Evolutionary conservation across 2,888 invertebrate species (phyloP).

Genomic region (Dryadula phaetusa): DNA sequence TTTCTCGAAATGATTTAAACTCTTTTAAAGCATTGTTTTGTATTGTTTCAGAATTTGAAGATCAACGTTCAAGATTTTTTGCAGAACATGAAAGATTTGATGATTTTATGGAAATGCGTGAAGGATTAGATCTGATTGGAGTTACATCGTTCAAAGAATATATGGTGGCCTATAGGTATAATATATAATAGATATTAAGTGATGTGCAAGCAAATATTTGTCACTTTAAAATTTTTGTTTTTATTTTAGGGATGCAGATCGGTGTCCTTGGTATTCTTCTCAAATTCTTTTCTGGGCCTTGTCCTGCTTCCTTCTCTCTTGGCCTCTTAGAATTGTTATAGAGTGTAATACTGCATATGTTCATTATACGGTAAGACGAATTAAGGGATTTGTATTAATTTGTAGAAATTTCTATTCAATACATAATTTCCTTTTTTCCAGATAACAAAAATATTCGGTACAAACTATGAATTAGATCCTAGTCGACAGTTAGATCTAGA

Average conservation of each 20-base stretch:
- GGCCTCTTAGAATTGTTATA: slow-evolving; percentile 91
- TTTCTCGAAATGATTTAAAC: background rate
- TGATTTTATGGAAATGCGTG: slow-evolving; percentile 94
- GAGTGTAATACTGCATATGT: slow-evolving; percentile 93
- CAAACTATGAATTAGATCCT: slow-evolving; percentile 86
- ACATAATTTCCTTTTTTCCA: slow-evolving; percentile 53
- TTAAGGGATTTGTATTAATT: background rate
- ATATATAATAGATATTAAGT: background rate
- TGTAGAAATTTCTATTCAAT: background rate
- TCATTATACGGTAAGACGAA: slow-evolving; percentile 87
- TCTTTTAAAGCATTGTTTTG: background rate
- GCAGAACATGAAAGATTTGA: slow-evolving; percentile 91
- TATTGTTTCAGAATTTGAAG: slow-evolving; percentile 88
- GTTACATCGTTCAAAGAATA: slow-evolving; percentile 84
- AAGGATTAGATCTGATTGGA: slow-evolving; percentile 90
- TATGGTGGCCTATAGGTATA: slow-evolving; percentile 83
- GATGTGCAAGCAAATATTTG: background rate
- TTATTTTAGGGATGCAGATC: slow-evolving; percentile 73
- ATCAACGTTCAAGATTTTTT: slow-evolving; percentile 90
- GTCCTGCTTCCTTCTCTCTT: slow-evolving; percentile 90
- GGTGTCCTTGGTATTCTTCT: slow-evolving; percentile 87
- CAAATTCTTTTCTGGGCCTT: slow-evolving; percentile 90
- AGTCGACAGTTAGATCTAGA: slow-evolving; percentile 78
- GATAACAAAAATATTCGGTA: slow-evolving; percentile 92
- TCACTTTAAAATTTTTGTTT: background rate